A percentile compares a stretch with the other conserved stretches of the same genome.
Conservation (phyloP, 2,113 vertebrate genomes). For the Tachysurus vachellii region DNA sequence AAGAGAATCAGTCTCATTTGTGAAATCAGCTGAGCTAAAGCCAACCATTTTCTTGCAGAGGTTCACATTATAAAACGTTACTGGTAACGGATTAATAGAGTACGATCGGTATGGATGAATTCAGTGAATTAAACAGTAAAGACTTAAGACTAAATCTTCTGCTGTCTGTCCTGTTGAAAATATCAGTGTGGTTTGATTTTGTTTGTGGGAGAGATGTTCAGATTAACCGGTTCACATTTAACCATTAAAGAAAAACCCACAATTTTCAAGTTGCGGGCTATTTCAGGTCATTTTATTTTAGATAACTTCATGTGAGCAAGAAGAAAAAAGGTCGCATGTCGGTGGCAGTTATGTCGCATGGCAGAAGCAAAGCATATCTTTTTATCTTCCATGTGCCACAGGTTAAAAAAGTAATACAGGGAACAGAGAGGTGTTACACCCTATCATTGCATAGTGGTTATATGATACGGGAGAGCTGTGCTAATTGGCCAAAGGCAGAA, state of each 20-base stretch:
- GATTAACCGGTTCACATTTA: not conserved
- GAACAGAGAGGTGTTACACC: not conserved
- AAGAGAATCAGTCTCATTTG: slow-evolving; percentile 38
- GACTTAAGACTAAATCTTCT: too few species aligned
- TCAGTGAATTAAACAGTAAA: not conserved
- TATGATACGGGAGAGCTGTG: not conserved
- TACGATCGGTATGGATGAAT: not conserved
- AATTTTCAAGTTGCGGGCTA: not conserved
- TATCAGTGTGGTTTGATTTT: not conserved
- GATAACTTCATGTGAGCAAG: not conserved
- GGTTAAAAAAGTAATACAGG: not conserved
- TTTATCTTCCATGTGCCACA: not conserved
- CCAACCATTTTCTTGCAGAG: not conserved
- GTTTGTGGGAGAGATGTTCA: not conserved
- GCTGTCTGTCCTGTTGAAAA: too few species aligned
- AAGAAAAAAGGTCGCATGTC: not conserved
- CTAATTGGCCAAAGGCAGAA: not conserved
- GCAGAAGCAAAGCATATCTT: not conserved
- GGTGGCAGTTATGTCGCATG: not conserved
- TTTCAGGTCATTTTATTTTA: not conserved
- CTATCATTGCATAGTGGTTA: not conserved
- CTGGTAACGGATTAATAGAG: not conserved
- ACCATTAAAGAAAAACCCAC: not conserved
- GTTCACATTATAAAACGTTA: not conserved
- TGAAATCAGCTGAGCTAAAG: slow-evolving; percentile 15